Percentiles rank a stretch among this genome's conserved stretches.
These are phyloP conservation scores for Cebidichthys violaceus DNA, from an alignment of 2,113 vertebrate species.

Conservation along the genomic window DNA sequence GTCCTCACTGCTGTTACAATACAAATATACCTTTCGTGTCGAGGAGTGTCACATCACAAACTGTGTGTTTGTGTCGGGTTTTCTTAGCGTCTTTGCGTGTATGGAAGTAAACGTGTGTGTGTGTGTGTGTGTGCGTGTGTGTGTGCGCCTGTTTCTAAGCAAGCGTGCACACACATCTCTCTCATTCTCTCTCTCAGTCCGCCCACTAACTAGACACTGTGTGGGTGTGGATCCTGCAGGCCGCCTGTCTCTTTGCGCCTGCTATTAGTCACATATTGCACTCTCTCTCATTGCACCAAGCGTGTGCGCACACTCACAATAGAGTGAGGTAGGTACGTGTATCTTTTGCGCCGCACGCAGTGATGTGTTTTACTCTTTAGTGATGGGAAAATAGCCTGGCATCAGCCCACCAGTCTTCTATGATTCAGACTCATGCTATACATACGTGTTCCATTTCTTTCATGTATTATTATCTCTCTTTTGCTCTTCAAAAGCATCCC, in stretches of 20 bases:
- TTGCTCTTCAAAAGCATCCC: conserved; percentile 16
- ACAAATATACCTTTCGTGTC: too few relatives aligned
- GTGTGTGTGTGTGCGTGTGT: conserved; percentile 7
- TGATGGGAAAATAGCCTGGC: conserved; percentile 55
- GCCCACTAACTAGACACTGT: conserved; percentile 72
- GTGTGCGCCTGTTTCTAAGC: neutral
- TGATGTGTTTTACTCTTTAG: conserved; percentile 42
- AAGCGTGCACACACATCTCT: conserved; percentile 35
- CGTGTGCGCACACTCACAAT: conserved; percentile 6
- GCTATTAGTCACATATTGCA: conserved; percentile 74
- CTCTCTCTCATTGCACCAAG: conserved; percentile 47
- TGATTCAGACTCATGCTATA: conserved; percentile 56
- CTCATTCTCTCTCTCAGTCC: conserved; percentile 64
- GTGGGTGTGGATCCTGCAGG: conserved; percentile 77
- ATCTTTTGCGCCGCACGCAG: conserved; percentile 22
- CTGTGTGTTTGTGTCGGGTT: neutral
- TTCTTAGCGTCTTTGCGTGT: neutral
- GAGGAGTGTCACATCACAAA: neutral
- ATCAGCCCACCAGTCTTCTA: conserved; percentile 44
- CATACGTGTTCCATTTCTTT: conserved; percentile 48
- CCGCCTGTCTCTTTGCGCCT: conserved; percentile 64
- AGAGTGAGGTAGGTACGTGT: neutral
- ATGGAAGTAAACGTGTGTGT: neutral
- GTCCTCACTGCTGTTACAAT: too few relatives aligned
- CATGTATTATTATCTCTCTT: conserved; percentile 28